Conservation (phyloP, 2,113 vertebrate species). For the Protomyctophum bolini region DNA sequence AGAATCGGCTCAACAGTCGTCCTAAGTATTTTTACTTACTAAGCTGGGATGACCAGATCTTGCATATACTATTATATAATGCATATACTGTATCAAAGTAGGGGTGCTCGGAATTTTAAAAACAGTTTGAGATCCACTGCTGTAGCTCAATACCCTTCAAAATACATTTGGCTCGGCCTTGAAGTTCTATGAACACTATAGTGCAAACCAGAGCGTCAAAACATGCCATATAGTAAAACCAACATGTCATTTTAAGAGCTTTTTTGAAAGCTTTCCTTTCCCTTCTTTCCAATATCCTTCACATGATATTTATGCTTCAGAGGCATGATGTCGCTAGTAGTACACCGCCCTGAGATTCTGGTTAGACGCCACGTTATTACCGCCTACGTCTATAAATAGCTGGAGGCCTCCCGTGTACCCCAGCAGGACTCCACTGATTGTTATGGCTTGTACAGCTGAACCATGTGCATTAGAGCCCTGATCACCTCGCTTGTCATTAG, state of each 20-base stretch:
- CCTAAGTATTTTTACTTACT: too few species aligned
- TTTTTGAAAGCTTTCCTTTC: not conserved
- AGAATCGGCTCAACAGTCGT: too few species aligned
- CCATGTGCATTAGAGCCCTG: not conserved
- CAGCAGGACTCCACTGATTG: not conserved
- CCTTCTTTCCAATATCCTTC: not conserved
- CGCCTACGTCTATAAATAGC: conserved; percentile 5
- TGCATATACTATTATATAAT: too few species aligned
- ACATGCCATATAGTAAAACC: too few species aligned
- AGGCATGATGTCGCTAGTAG: not conserved
- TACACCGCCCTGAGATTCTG: not conserved
- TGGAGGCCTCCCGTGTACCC: not conserved
- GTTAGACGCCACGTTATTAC: conserved; percentile 5
- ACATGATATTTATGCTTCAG: conserved; percentile 16
- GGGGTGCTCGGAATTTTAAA: too few species aligned
- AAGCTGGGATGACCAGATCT: too few species aligned
- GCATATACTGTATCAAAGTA: too few species aligned
- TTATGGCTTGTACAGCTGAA: conserved; percentile 3
- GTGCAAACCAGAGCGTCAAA: too few species aligned
- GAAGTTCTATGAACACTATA: too few species aligned
- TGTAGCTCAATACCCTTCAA: too few species aligned
- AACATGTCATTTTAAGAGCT: not conserved
- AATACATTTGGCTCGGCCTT: too few species aligned
- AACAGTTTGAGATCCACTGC: too few species aligned
- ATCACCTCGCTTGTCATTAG: not conserved